phyloP scores from a whole-genome alignment of 2,113 vertebrate genomes.

The Boleophthalmus pectinirostris region DNA sequence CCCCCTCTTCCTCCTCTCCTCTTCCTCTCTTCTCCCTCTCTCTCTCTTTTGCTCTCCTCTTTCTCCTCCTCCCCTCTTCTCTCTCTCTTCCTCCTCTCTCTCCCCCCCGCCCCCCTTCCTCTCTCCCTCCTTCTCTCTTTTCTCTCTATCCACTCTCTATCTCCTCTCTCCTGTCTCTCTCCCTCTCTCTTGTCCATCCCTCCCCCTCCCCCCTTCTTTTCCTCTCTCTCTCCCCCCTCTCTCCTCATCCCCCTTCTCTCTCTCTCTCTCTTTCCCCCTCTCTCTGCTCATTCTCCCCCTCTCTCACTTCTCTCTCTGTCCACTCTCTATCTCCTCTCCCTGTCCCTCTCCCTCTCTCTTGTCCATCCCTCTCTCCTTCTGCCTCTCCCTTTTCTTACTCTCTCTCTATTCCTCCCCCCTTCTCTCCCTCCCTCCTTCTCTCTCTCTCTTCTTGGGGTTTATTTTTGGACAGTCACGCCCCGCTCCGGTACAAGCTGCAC shows the following conservation, averaged over 20 bases:
- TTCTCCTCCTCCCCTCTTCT: not conserved
- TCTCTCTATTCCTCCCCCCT: no score
- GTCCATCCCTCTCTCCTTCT: not conserved
- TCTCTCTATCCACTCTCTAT: conserved; percentile 6
- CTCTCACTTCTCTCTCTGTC: no score
- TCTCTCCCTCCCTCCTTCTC: not conserved
- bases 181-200: no score
- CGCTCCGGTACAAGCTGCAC: conserved; percentile 36
- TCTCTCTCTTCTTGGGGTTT: conserved; percentile 26
- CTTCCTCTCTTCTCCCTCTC: not conserved
- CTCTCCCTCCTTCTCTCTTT: conserved; percentile 1
- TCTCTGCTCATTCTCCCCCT: no score
- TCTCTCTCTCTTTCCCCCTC: no score
- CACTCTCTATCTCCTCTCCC: not conserved
- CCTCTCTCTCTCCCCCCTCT: no score
- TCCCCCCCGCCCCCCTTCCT: not conserved
- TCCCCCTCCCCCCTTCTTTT: not conserved
- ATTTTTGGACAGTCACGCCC: conserved; percentile 58
- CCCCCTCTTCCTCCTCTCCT: not conserved
- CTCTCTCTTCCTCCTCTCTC: conserved; percentile 2
- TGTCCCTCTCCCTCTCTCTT: not conserved
- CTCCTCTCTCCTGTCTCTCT: not conserved
- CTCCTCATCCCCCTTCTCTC: no score
- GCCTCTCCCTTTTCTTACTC: not conserved
- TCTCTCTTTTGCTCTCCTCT: not conserved